Evolutionary conservation across 2,888 invertebrate species (phyloP).

Genomic region (Nasonia oneida): DNA sequence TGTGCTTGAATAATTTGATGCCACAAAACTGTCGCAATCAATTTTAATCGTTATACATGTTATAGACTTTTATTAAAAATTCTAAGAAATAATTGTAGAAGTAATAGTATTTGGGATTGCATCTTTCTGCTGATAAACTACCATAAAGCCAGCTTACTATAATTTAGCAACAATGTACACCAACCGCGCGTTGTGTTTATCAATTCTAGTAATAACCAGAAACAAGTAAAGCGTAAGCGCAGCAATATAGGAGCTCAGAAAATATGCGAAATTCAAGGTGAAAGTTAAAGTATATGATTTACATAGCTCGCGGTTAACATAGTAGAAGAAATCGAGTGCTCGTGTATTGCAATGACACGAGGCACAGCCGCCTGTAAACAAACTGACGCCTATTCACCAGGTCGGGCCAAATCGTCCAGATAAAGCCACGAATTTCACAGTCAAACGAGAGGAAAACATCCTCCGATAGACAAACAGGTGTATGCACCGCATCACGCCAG

Average conservation of each 20-base stretch:
- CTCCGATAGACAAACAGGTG: not conserved
- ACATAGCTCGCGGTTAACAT: not conserved
- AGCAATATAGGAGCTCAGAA: not conserved
- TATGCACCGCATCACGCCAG: too few relatives aligned
- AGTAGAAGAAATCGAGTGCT: too few relatives aligned
- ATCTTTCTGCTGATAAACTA: too few relatives aligned
- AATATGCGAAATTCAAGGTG: conserved; percentile 26
- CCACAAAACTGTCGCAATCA: too few relatives aligned
- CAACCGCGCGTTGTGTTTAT: not conserved
- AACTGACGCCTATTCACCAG: not conserved
- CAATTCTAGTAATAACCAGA: not conserved
- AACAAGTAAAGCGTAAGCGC: not conserved
- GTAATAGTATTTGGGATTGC: too few relatives aligned
- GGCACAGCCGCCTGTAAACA: not conserved
- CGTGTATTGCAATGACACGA: not conserved
- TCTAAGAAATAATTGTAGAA: too few relatives aligned
- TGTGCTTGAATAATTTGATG: too few relatives aligned
- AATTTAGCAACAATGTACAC: too few relatives aligned
- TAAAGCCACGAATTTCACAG: not conserved
- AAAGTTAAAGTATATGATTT: conserved; percentile 28
- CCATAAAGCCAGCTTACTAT: too few relatives aligned
- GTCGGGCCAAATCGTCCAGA: not conserved
- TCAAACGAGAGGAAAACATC: not conserved
- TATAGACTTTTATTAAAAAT: too few relatives aligned
- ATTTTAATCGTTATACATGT: too few relatives aligned